Percentiles rank a stretch among this genome's conserved stretches.
Evolutionary conservation across 1,140 invertebrate species (phyloP).

Genomic region (Drosophila ananassae): DNA sequence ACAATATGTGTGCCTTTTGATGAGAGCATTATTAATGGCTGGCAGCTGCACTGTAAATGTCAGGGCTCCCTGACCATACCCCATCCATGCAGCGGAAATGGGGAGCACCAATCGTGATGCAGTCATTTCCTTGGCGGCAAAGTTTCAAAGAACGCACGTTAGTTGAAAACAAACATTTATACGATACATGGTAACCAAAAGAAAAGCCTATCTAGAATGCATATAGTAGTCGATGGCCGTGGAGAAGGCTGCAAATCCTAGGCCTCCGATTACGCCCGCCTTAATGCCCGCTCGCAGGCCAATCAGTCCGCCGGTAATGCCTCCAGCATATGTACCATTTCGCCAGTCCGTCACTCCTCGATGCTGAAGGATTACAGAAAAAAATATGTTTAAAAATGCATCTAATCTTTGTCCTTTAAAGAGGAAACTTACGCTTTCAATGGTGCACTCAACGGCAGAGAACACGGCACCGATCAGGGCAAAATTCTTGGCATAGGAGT

Average conservation of each 20-base stretch:
- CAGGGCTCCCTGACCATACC: conserved; percentile 22
- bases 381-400: background rate
- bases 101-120: conserved; percentile 19
- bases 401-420: background rate
- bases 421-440: conserved; percentile 90
- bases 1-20: conserved; percentile 28
- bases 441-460: conserved; percentile 95
- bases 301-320: conserved; percentile 96
- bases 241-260: conserved; percentile 98
- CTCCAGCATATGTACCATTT: conserved; percentile 97
- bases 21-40: conserved; percentile 63
- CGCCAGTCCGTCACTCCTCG: conserved; percentile 97
- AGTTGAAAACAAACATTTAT: conserved; percentile 67
- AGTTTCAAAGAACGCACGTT: conserved; percentile 18
- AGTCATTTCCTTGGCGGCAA: conserved; percentile 38
- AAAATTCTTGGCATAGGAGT: conserved; percentile 99
- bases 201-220: conserved; percentile 84
- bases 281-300: conserved; percentile 97
- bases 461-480: conserved; percentile 97
- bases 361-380: conserved; percentile 85
- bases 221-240: conserved; percentile 98
- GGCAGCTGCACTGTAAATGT: conserved; percentile 60
- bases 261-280: conserved; percentile 95
- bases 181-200: conserved; percentile 19
- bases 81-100: conserved; percentile 21